These are phyloP conservation scores for Choreutis nemorana DNA, from an alignment of 2,888 invertebrate species.

Conservation along the genomic window DNA sequence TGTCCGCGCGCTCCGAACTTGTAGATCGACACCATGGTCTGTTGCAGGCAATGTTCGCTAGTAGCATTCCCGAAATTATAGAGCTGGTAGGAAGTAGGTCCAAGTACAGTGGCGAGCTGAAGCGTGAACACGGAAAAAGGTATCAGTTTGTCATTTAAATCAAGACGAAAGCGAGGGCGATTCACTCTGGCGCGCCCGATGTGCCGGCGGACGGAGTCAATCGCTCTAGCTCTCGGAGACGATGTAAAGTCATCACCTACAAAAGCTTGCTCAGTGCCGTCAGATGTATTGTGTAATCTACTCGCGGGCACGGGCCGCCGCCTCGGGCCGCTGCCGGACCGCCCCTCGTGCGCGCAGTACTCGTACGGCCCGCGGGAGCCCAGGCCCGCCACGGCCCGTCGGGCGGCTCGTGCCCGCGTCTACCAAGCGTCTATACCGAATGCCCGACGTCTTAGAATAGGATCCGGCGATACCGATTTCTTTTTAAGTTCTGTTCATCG, in stretches of 20 bases:
- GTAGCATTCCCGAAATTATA: constrained; percentile 99
- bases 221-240: constrained; percentile 50
- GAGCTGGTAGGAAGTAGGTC: constrained; percentile 99
- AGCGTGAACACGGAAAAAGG: constrained; percentile 99
- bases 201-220: constrained; percentile 32
- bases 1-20: constrained; percentile 43
- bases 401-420: constrained; percentile 18
- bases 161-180: constrained; percentile 55
- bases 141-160: constrained; percentile 69
- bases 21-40: constrained; percentile 67
- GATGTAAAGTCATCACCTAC: constrained; percentile 53
- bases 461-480: constrained; percentile 58
- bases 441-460: constrained; percentile 56
- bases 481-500: constrained; percentile 63
- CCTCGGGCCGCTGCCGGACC: constrained; percentile 18
- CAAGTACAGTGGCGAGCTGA: constrained; percentile 99
- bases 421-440: constrained; percentile 65
- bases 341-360: constrained; percentile 16
- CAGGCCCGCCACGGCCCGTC: constrained; percentile 20
- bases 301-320: constrained; percentile 47
- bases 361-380: constrained; percentile 5
- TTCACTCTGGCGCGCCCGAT: constrained; percentile 27
- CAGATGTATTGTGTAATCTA: constrained; percentile 69
- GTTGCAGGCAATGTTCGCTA: constrained; percentile 99
- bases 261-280: constrained; percentile 67